Evolutionary conservation across 2,888 invertebrate genomes (phyloP), one percentile per base, ranked within the genome.

Genomic region (Mythimna lalbum): DNA sequence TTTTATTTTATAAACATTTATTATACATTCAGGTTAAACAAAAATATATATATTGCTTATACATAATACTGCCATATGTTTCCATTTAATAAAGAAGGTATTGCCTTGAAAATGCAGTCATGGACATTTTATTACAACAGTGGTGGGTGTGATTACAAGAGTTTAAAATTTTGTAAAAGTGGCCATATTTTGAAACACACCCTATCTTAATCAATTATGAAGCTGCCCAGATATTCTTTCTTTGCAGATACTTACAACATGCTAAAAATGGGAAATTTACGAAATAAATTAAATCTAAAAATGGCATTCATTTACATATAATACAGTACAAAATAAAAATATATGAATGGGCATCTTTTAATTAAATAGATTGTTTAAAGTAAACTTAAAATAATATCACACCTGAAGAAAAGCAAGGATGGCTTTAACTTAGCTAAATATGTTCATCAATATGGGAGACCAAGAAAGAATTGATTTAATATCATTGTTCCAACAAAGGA

Each of bases 1-100:
- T 93, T 95, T 94, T 94, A 93, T 94, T 94, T 86, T 92, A 93
- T 94, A 94, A 94, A 95, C 94, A 94, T 93, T 93, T 94, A 86
- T 81, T 86, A 93, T 91, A 94, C 91, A 91, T 90, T 90, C 86
- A 90, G 83, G 77, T 90, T 91, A 93, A 95, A 94, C 92, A 93
- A 94, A 94, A 89, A 93, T 49, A 93, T 91, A 93, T 91, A 85
- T 90, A 95, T 95, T 95, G 94, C 94, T 94, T 94, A 93, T 85
- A 92, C 81, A 88, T 93, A 95, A 94, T 95, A 95, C 94, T 95
- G 94, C 90, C 86, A 89, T 90, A 87, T 88, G 87, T 91, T 89
- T 89, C 81, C 86, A 88, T 91, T 78, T 72, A 66, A 79, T 86
- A 85, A 88, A 90, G 39, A 67, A 74, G 69, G 69, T 70, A 84